Base-by-base conservation (phyloP, 2,797 vertebrate species). In the Trematomus bernacchii region DNA sequence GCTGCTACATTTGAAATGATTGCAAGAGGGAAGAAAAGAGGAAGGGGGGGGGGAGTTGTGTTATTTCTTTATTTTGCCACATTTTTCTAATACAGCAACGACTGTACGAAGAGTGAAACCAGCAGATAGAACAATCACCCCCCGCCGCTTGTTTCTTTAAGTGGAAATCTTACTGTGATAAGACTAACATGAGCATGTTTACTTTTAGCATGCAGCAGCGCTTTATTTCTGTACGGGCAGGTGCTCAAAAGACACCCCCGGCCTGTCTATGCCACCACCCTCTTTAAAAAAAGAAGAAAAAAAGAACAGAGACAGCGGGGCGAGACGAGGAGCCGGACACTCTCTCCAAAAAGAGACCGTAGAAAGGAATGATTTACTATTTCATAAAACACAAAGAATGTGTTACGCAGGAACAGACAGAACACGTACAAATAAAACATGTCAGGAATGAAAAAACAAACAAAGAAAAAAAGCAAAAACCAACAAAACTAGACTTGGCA, bases 311-410 rank as follows among this genome's bases (percentile, higher is more conserved):
- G 70, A 30, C 65, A 0, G 66, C 9, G 42, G 48, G 60, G 54
- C 2, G 61, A 65, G 60, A 73, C 12, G 57, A 44, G 60, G 71
- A 74, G 76, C 51, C 13, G 68, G 71, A 79, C 63, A 7, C 77
- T 72, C 79, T 80, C 73, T 30, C 51, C 21, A 14, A 27, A 57
- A 10, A 48, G 73, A 87, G 64, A 76, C 71, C 40, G 52, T 47
- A 58, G 74, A 92, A 76, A 92, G 92, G 93, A 94, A 94, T 94
- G 93, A 91, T 89, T 85, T 59, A 88, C 82, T 72, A 73, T 85
- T 78, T 7, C 33, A 57, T 80, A 33, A 30, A 21, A 74, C 73
- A 79, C 27, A 77, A 47, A 85, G 27, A 77, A 76, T 66, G 78
- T 53, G 80, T 85, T 66, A 75, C 71, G 42, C 74, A 73, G 84